Base-by-base conservation (phyloP, 2,113 vertebrate species). In the Cololabis saira region DNA sequence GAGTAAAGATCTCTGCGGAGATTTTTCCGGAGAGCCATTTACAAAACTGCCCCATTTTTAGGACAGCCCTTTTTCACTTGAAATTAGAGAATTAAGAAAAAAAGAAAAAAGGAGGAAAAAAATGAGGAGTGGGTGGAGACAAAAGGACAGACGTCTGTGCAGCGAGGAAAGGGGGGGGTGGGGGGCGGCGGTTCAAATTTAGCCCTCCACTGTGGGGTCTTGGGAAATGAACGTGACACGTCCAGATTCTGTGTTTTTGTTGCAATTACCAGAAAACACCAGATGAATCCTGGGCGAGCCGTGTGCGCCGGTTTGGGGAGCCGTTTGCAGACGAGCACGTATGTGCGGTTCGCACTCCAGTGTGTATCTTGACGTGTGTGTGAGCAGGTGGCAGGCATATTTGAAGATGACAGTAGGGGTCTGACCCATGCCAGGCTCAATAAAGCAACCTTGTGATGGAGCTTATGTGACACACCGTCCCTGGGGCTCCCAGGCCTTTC, bases 341-440 rank as follows among this genome's bases (percentile, higher is more conserved):
- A 54, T 47, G 55, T 40, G 18, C 6, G 37, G 61, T 58, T 15
- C 42, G 13, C 40, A 45, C 67, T 49, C 43, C 53, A 50, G 24
- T 44, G 52, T 24, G 48, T 56, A 40, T 45, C 24, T 47, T 3
- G 12, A n/a, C 7, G n/a, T 18, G n/a, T 30, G 58, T 48, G 61
- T 22, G 87, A 92, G 92, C 92, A 93, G 92, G 92, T 94, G 92
- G 88, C 77, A 68, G 86, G 89, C 91, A 92, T 91, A 92, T 93
- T 93, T 88, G 90, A 88, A 90, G 87, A 86, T 89, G 89, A 90
- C 89, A 90, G 90, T 87, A 75, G 80, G 89, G 89, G 90, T 89
- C 85, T 89, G 88, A 87, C 91, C 91, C 90, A 88, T 86, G 90
- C 90, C 88, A 90, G 78, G 80, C 84, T 89, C 90, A 89, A 93